Evolutionary conservation across 2,113 vertebrate genomes (phyloP).

Genomic region (Willisornis vidua): DNA sequence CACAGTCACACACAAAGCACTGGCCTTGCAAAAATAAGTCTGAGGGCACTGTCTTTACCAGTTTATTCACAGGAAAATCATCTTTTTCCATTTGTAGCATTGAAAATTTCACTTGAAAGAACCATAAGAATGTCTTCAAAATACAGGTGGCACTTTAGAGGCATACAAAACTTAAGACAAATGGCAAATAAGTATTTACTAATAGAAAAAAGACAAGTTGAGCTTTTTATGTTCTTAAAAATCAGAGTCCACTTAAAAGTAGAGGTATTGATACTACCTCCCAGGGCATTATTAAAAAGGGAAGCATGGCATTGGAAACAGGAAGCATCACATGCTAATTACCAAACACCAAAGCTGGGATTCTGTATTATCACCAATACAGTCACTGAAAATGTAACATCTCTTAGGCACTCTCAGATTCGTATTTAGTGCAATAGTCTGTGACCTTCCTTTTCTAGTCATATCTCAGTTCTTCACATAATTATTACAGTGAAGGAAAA

Average conservation of each 20-base stretch:
- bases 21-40: neutral
- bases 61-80: slow-evolving; percentile 61
- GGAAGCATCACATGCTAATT: neutral
- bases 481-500: neutral
- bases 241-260: neutral
- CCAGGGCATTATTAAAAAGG: neutral
- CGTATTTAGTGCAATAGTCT: neutral
- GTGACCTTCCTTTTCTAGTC: neutral
- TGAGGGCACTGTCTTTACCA: neutral
- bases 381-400: neutral
- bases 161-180: slow-evolving; percentile 35
- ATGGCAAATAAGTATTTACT: neutral
- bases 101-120: slow-evolving; percentile 9
- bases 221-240: neutral
- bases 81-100: neutral
- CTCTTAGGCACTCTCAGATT: neutral
- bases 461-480: neutral
- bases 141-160: slow-evolving; percentile 13
- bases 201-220: neutral
- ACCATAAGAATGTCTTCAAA: neutral
- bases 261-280: neutral
- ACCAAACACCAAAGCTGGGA: neutral
- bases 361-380: neutral
- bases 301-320: neutral
- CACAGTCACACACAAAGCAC: neutral